Percentiles rank a stretch among this genome's conserved stretches.
Evolutionary conservation across 2,888 invertebrate genomes (phyloP).

Genomic region (Drosophila paramelanica): DNA sequence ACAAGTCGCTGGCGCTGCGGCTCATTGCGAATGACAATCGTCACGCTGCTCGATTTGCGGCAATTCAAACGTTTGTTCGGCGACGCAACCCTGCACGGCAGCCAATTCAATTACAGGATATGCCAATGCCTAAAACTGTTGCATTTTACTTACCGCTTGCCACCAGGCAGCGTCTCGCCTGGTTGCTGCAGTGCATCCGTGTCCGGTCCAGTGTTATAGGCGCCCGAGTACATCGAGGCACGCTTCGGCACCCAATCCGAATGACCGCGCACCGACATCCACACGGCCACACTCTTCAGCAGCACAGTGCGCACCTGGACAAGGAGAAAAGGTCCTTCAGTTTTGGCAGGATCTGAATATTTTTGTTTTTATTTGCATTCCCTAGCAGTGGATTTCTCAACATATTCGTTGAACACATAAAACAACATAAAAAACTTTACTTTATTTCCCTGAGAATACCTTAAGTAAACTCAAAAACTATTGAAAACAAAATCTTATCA

Average conservation of each 20-base stretch:
- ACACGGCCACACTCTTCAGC: constrained; percentile 85
- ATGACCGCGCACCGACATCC: constrained; percentile 85
- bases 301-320: constrained; percentile 85
- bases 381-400: too few relatives aligned
- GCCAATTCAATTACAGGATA: background rate
- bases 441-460: too few relatives aligned
- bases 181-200: constrained; percentile 80
- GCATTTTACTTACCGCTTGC: constrained; percentile 64
- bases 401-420: too few relatives aligned
- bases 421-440: too few relatives aligned
- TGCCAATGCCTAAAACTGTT: background rate
- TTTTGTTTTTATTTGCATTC: too few relatives aligned
- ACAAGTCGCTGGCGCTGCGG: constrained; percentile 51
- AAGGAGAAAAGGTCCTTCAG: background rate
- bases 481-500: too few relatives aligned
- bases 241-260: constrained; percentile 84
- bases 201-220: constrained; percentile 84
- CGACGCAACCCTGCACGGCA: constrained; percentile 67
- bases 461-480: too few relatives aligned
- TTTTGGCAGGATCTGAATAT: too few relatives aligned
- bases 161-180: constrained; percentile 60
- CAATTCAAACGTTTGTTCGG: constrained; percentile 61
- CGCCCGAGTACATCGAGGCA: constrained; percentile 84
- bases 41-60: constrained; percentile 67
- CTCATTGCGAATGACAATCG: constrained; percentile 65